Evolutionary conservation across 2,113 vertebrate species (phyloP).

Genomic region (Cyprinodon tularosa): DNA sequence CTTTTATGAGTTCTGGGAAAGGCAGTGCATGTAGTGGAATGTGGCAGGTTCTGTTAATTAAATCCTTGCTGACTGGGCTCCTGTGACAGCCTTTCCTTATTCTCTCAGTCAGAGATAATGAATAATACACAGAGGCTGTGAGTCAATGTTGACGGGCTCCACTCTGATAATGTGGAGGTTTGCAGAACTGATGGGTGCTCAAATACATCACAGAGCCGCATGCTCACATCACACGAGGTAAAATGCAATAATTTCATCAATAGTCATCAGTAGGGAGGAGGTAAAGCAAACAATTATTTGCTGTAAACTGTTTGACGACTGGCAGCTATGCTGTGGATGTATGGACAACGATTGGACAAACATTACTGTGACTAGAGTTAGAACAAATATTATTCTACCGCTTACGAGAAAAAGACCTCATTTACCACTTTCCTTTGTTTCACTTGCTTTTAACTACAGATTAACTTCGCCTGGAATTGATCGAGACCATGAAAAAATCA

Average conservation of each 20-base stretch:
- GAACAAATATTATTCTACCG: background rate
- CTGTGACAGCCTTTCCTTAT: conserved; percentile 76
- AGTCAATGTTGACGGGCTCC: conserved; percentile 53
- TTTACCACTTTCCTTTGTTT: conserved; percentile 1
- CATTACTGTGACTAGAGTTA: background rate
- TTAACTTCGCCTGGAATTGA: background rate
- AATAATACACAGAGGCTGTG: conserved; percentile 67
- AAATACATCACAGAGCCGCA: conserved; percentile 13
- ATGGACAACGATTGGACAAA: background rate
- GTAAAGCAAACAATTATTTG: conserved; percentile 3
- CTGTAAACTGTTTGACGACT: background rate
- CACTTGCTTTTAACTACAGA: background rate
- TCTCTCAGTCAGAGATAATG: conserved; percentile 73
- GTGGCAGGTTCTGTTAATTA: conserved; percentile 78
- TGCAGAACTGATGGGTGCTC: conserved; percentile 27
- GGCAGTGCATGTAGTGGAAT: conserved; percentile 70
- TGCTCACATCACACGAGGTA: conserved; percentile 5
- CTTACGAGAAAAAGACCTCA: background rate
- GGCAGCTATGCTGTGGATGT: background rate
- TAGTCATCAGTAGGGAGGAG: background rate
- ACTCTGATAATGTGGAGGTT: conserved; percentile 54
- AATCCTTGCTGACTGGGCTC: conserved; percentile 68
- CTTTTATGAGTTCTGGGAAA: conserved; percentile 74
- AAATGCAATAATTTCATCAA: conserved; percentile 24
- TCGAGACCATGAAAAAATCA: background rate